Evolutionary conservation across 2,113 vertebrate species (phyloP), one percentile per base, ranked within the genome.

Genomic region (Epinephelus cyanopodus): DNA sequence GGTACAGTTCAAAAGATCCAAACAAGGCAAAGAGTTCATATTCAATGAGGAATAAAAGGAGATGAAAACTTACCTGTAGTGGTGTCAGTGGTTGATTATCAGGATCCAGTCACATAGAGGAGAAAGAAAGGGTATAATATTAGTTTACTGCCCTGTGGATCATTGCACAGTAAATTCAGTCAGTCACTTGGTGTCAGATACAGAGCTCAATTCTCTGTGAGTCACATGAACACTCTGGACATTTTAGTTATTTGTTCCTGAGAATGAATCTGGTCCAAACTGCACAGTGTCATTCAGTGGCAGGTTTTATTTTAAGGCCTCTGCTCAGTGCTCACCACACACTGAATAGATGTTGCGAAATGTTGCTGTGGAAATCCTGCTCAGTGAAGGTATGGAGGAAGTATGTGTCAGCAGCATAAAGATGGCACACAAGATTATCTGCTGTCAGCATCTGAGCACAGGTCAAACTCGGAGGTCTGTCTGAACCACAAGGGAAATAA

Each of bases 1-100:
- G 21, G 39, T 4, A n/a, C 17, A 50, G 25, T 39, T 50, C 42
- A 64, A n/a, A 42, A 23, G 62, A 73, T 25, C 27, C 45, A 19
- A 19, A 9, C 42, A 50, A 14, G 33, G 6, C 19, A 57, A 1
- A 57, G 12, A 53, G 33, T 29, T 63, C 39, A 48, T 50, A n/a
- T 56, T 52, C 4, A 61, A 3, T 9, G 29, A 15, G 15, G 5
- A 74, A 45, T 52, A 64, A 56, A 57, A 65, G 23, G 3, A 33
- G 3, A 77, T 27, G 0, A 48, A 3, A 25, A 29, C 91, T 86
- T 61, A 92, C 83, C 87, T 89, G 76, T 47, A 21, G 52, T 47
- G n/a, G 14, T 66, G 71, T 78, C 75, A 56, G 42, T 11, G 47
- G 64, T 56, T 73, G 27, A 48, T 37, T 5, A 56, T 63, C 72